A percentile compares a stretch with the other conserved stretches of the same genome.
Evolutionary conservation across 2,113 vertebrate genomes (phyloP).

Genomic region (Mesitornis unicolor): DNA sequence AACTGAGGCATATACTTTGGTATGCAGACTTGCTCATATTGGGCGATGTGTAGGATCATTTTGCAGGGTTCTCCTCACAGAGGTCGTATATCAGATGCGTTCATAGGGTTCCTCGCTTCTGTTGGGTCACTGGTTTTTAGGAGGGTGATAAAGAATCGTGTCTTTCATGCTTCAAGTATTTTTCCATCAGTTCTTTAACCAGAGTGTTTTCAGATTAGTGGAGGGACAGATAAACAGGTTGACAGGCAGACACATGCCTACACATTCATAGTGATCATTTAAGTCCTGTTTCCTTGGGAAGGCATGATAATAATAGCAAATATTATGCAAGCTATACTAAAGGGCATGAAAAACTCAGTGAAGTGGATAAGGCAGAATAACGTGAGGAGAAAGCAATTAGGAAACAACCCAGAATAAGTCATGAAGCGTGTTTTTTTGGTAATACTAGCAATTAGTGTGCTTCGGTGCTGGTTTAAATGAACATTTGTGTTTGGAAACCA

Average conservation of each 20-base stretch:
- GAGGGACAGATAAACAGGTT: not conserved
- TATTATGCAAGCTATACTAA: constrained; percentile 5
- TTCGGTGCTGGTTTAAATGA: not conserved
- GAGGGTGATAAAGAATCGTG: not conserved
- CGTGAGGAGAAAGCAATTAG: not conserved
- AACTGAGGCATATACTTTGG: not conserved
- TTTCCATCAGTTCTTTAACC: not conserved
- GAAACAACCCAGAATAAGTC: not conserved
- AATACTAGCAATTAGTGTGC: not conserved
- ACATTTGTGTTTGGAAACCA: not conserved
- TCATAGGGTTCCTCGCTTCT: not conserved
- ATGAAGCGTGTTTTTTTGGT: not conserved
- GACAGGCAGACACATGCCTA: not conserved
- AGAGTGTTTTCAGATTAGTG: not conserved
- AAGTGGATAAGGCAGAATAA: not conserved
- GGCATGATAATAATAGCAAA: not conserved
- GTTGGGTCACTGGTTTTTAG: not conserved
- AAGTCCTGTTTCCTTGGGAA: constrained; percentile 2
- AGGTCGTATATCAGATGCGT: not conserved
- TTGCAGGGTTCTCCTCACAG: not conserved
- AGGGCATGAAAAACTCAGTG: not conserved
- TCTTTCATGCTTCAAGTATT: not conserved
- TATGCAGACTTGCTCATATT: not conserved
- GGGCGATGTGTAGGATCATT: not conserved
- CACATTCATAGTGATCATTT: not conserved